These are phyloP conservation scores for Yasuhikotakia modesta DNA, from an alignment of 2,797 vertebrate species.

Conservation along the genomic window DNA sequence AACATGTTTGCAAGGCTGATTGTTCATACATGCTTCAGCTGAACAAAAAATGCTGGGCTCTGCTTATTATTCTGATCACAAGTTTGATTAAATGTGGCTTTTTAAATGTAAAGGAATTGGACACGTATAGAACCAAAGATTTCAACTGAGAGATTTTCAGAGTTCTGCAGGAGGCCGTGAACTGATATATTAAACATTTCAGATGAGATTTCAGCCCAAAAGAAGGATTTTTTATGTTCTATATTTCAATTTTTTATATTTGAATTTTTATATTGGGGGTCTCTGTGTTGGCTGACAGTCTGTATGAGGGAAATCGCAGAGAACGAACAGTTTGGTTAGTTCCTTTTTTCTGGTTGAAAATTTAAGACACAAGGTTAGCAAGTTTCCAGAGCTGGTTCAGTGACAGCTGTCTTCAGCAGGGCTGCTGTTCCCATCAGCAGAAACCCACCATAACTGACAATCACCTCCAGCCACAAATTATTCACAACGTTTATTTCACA, in stretches of 20 bases:
- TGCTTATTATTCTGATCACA: background rate
- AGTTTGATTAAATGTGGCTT: slow-evolving; percentile 1
- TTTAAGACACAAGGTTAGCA: slow-evolving; percentile 9
- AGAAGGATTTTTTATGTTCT: too few species aligned
- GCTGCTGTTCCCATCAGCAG: background rate
- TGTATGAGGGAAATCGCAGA: background rate
- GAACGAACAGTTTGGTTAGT: background rate
- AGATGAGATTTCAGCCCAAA: too few species aligned
- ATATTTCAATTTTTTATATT: too few species aligned
- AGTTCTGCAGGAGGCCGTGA: too few species aligned
- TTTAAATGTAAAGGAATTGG: background rate
- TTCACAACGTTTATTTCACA: slow-evolving; percentile 11
- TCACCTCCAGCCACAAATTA: background rate
- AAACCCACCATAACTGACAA: slow-evolving; percentile 1
- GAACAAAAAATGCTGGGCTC: background rate
- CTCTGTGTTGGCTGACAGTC: too few species aligned
- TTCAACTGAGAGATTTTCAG: too few species aligned
- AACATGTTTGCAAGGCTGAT: slow-evolving; percentile 15
- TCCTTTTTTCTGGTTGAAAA: background rate
- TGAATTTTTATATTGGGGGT: too few species aligned
- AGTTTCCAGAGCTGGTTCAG: background rate
- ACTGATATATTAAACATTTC: too few species aligned
- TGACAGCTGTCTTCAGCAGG: slow-evolving; percentile 4
- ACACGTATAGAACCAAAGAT: background rate
- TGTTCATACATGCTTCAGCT: background rate